phyloP scores from a whole-genome alignment of 2,113 vertebrate genomes.

The Sinocyclocheilus rhinocerous region DNA sequence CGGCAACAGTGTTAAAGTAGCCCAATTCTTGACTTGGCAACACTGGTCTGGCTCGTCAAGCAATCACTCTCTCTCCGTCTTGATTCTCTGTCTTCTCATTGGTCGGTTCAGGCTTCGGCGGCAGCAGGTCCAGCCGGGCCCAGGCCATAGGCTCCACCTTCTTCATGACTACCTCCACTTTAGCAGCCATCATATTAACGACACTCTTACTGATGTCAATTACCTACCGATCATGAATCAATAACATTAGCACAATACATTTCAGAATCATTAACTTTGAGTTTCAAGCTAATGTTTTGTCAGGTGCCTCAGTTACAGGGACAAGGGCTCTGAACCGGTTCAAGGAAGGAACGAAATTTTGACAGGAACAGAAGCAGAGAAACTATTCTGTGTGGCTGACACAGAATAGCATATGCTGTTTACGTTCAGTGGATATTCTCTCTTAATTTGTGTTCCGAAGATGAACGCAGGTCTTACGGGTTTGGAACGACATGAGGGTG shows the following conservation, averaged over 20 bases:
- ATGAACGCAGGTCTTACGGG: too few species aligned
- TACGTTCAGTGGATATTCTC: too few species aligned
- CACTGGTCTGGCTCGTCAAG: neutral
- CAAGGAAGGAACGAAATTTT: too few species aligned
- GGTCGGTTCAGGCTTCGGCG: conserved; percentile 61
- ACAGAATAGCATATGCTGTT: too few species aligned
- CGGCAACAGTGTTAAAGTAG: too few species aligned
- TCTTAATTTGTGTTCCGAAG: too few species aligned
- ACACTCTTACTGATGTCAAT: conserved; percentile 89
- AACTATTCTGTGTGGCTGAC: too few species aligned
- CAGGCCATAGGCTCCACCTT: conserved; percentile 91
- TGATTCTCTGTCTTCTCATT: conserved; percentile 66
- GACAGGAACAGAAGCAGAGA: too few species aligned
- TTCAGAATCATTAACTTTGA: neutral
- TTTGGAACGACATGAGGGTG: too few species aligned
- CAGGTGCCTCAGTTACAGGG: neutral
- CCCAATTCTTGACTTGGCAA: too few species aligned
- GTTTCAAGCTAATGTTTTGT: neutral
- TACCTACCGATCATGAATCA: conserved; percentile 73
- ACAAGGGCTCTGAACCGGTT: neutral
- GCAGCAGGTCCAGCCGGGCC: conserved; percentile 89
- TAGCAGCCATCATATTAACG: conserved; percentile 90
- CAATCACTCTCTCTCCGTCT: neutral
- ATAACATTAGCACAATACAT: neutral
- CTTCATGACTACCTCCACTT: conserved; percentile 90